phyloP scores from a whole-genome alignment of 2,888 invertebrate species.

The Leptopilina drosophilae region DNA sequence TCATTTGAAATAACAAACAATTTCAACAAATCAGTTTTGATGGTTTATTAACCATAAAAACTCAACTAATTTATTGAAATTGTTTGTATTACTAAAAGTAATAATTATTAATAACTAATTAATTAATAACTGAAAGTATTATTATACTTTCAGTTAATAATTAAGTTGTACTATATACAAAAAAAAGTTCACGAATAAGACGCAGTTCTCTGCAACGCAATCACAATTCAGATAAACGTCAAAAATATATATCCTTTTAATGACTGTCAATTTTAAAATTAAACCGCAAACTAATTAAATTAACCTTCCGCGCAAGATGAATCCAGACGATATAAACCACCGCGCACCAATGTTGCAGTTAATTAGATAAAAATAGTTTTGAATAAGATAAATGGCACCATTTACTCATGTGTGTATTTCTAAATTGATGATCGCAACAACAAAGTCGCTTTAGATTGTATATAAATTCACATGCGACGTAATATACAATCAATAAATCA shows the following conservation, averaged over 20 bases:
- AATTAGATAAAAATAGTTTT: constrained; percentile 31
- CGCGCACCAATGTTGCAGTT: background rate
- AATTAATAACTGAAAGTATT: too few species aligned
- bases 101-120: too few species aligned
- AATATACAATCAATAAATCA: constrained; percentile 25
- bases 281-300: constrained; percentile 17
- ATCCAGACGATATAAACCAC: background rate
- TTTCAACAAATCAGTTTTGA: too few species aligned
- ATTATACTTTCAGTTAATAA: too few species aligned
- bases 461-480: background rate
- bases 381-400: constrained; percentile 19
- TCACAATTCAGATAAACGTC: background rate
- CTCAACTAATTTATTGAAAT: too few species aligned
- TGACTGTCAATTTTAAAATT: background rate
- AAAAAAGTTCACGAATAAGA: too few species aligned
- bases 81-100: too few species aligned
- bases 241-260: background rate
- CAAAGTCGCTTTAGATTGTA: constrained; percentile 17
- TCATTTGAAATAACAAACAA: too few species aligned
- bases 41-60: too few species aligned
- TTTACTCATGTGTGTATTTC: constrained; percentile 10
- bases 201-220: too few species aligned
- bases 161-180: too few species aligned
- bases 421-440: constrained; percentile 13
- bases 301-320: constrained; percentile 16